These are phyloP conservation scores for Tachyglossus aculeatus DNA, from an alignment of 2,797 vertebrate species.

Conservation along the genomic window DNA sequence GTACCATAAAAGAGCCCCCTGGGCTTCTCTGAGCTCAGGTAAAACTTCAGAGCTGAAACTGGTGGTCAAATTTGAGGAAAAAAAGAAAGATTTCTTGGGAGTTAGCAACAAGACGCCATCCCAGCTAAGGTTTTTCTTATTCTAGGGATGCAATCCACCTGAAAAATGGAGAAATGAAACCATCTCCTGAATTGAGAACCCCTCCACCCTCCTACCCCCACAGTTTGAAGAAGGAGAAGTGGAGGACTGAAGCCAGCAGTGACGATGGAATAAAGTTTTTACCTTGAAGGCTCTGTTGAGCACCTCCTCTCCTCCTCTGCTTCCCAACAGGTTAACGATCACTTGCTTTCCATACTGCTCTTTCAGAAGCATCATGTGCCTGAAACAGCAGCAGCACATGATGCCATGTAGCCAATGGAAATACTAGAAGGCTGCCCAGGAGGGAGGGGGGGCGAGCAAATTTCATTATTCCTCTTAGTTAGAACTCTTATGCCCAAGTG, in stretches of 20 bases:
- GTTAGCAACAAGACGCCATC: no score
- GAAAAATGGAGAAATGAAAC: no score
- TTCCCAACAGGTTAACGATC: constrained; percentile 80
- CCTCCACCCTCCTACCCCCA: accelerated
- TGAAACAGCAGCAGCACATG: constrained; percentile 53
- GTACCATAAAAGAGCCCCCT: no score
- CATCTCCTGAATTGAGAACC: no score
- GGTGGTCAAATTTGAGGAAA: not conserved
- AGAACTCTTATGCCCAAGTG: not conserved
- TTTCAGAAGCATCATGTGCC: constrained; percentile 82
- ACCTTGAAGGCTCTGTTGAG: constrained; percentile 83
- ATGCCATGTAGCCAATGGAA: not conserved
- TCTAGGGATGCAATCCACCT: no score
- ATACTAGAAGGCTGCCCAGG: not conserved
- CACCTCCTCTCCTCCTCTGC: constrained; percentile 80
- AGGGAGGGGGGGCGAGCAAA: not conserved
- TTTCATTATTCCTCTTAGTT: no score
- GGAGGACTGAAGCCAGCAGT: accelerated
- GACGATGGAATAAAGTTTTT: constrained; percentile 40
- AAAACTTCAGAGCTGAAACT: constrained; percentile 6
- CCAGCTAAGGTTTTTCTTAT: no score
- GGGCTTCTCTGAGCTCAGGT: no score
- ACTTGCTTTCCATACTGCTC: constrained; percentile 82
- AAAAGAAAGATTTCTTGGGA: not conserved
- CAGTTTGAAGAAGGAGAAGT: not conserved